Conservation (phyloP, 1,140 invertebrate genomes). For the Drosophila grimshawi region DNA sequence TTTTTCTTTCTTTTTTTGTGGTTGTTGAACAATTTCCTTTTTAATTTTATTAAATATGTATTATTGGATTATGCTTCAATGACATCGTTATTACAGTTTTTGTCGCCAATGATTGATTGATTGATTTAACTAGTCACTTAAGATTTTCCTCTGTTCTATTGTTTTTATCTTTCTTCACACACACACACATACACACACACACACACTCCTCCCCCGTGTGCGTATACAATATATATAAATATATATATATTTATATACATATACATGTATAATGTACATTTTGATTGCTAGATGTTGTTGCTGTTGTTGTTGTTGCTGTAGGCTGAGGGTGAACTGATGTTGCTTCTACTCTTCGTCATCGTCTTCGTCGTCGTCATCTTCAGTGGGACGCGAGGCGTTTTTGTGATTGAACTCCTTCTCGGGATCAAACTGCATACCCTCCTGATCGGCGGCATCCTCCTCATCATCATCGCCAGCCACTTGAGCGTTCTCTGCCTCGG, state of each 20-base stretch:
- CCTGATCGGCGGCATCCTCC: conserved; percentile 89
- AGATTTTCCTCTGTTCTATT: conserved; percentile 13
- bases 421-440: conserved; percentile 85
- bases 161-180: neutral
- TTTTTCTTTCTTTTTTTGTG: neutral
- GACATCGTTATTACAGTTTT: neutral
- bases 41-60: conserved; percentile 34
- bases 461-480: conserved; percentile 95
- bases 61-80: conserved; percentile 41
- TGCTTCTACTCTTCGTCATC: conserved; percentile 60
- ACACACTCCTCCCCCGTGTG: conserved; percentile 3
- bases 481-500: conserved; percentile 97
- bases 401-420: conserved; percentile 82
- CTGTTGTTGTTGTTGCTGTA: conserved; percentile 26
- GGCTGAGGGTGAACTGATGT: conserved; percentile 15
- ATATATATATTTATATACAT: conserved; percentile 19
- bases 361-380: conserved; percentile 68
- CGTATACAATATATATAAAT: conserved; percentile 1
- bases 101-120: conserved; percentile 7
- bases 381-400: conserved; percentile 43
- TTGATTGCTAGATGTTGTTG: neutral
- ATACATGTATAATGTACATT: conserved; percentile 19
- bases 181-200: conserved; percentile 8
- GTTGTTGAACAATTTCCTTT: conserved; percentile 23
- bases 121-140: conserved; percentile 3